A percentile compares a stretch with the other conserved stretches of the same genome.
Conservation (phyloP, 2,888 invertebrate genomes). For the Craniophora ligustri region DNA sequence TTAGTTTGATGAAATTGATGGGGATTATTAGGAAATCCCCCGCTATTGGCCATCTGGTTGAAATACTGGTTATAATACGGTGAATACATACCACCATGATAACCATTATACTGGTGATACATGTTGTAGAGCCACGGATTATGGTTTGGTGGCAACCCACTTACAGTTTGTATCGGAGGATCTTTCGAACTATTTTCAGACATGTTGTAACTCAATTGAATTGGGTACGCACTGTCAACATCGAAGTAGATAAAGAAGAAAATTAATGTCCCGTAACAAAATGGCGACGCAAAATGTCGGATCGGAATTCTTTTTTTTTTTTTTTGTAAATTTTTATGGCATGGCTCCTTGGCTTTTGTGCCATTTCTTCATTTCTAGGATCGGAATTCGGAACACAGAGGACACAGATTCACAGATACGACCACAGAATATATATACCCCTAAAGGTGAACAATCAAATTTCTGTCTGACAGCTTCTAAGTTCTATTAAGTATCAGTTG, state of each 20-base stretch:
- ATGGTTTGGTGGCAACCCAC: constrained; percentile 78
- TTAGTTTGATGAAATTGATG: constrained; percentile 77
- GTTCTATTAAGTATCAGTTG: no score
- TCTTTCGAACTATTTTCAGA: constrained; percentile 80
- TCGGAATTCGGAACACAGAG: no score
- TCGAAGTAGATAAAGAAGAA: background rate
- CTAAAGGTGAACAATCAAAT: no score
- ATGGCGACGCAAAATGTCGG: no score
- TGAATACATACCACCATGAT: constrained; percentile 80
- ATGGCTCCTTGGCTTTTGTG: no score
- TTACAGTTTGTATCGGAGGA: constrained; percentile 83
- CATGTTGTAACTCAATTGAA: constrained; percentile 59
- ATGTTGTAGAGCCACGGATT: constrained; percentile 83
- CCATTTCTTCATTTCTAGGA: no score
- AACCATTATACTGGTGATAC: constrained; percentile 79
- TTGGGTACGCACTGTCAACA: background rate
- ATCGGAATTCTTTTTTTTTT: no score
- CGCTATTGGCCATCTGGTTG: constrained; percentile 77
- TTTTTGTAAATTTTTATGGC: no score
- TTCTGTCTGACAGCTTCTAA: no score
- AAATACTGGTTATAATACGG: constrained; percentile 86
- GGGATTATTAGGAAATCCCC: constrained; percentile 65
- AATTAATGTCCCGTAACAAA: constrained; percentile 54
- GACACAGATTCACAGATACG: no score
- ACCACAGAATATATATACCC: no score